A percentile compares a stretch with the other conserved stretches of the same genome.
Evolutionary conservation across 2,888 invertebrate species (phyloP).

Genomic region (Gasteruption jaculator): DNA sequence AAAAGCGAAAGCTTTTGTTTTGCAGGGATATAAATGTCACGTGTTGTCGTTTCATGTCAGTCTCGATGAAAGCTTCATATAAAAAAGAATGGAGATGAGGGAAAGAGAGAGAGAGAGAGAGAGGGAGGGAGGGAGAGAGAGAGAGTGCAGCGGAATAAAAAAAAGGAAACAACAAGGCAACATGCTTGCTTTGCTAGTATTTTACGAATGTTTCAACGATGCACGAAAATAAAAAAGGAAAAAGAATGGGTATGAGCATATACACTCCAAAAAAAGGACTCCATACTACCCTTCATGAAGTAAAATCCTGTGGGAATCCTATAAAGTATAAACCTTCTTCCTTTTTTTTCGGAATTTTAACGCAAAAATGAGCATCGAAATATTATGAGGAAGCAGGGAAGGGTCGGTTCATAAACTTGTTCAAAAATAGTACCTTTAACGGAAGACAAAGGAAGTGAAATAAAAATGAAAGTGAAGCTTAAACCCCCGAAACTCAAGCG

Average conservation of each 20-base stretch:
- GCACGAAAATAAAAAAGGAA: constrained; percentile 4
- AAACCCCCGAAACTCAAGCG: too few relatives aligned
- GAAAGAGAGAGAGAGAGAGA: constrained; percentile 4
- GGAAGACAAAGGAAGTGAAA: too few relatives aligned
- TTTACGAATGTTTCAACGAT: constrained; percentile 11
- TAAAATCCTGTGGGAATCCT: constrained; percentile 4
- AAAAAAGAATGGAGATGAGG: neutral
- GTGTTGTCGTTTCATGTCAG: too few relatives aligned
- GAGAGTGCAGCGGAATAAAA: neutral
- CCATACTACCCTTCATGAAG: too few relatives aligned
- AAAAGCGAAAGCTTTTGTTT: too few relatives aligned
- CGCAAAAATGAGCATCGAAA: constrained; percentile 15
- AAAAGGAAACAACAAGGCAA: constrained; percentile 10
- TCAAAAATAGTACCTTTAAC: too few relatives aligned
- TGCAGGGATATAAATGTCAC: too few relatives aligned
- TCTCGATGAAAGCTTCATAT: too few relatives aligned
- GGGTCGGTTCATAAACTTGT: too few relatives aligned
- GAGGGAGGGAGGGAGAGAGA: constrained; percentile 5
- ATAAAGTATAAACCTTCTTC: constrained; percentile 12
- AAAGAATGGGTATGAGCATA: constrained; percentile 4
- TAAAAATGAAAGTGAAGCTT: too few relatives aligned
- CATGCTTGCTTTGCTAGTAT: neutral
- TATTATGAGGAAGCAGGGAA: constrained; percentile 10
- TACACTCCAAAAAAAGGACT: too few relatives aligned
- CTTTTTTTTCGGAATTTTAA: constrained; percentile 16